Evolutionary conservation across 2,888 invertebrate species (phyloP).

Genomic region (Xylota segnis): DNA sequence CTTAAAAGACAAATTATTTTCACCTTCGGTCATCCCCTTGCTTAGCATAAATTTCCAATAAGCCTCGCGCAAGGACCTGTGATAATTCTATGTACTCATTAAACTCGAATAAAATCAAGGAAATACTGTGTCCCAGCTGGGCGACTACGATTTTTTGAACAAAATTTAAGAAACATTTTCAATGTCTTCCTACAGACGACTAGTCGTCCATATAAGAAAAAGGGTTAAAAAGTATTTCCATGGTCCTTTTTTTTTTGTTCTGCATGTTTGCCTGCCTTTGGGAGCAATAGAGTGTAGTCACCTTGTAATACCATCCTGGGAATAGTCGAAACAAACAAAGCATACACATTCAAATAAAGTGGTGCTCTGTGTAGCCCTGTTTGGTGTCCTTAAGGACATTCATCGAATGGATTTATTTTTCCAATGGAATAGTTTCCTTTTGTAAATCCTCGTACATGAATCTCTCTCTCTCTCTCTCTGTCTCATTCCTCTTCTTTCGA

Average conservation of each 20-base stretch:
- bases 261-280: constrained; percentile 40
- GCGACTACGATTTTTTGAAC: constrained; percentile 25
- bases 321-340: constrained; percentile 62
- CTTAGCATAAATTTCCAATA: constrained; percentile 70
- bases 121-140: constrained; percentile 9
- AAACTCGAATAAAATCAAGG: constrained; percentile 60
- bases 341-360: constrained; percentile 72
- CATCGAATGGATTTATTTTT: constrained; percentile 76
- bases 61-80: constrained; percentile 38
- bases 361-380: constrained; percentile 51
- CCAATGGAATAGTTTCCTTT: constrained; percentile 75
- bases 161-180: constrained; percentile 28
- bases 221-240: constrained; percentile 56
- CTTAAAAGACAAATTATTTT: constrained; percentile 39
- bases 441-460: constrained; percentile 55
- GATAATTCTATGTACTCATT: constrained; percentile 69
- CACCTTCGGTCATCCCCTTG: constrained; percentile 55
- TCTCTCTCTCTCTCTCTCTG: constrained; percentile 25
- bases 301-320: constrained; percentile 72
- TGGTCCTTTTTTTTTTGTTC: constrained; percentile 23
- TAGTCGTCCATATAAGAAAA: constrained; percentile 1
- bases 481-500: background rate
- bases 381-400: constrained; percentile 69
- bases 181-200: background rate
- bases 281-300: constrained; percentile 74